phyloP scores from a whole-genome alignment of 2,797 vertebrate genomes.

The Erethizon dorsatum region DNA sequence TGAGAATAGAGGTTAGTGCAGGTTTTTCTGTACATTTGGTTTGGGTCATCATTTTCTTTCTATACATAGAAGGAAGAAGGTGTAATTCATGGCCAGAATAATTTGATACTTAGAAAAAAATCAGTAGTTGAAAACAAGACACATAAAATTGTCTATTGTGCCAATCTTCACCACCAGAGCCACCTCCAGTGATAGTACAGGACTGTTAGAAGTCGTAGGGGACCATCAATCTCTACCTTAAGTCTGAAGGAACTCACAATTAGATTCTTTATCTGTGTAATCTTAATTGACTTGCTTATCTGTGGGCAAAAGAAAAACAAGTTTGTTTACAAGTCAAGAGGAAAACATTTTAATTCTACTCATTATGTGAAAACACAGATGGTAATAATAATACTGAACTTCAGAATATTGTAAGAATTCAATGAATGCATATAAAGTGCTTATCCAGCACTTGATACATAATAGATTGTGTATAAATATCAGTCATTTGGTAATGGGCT shows the following conservation, averaged over 20 bases:
- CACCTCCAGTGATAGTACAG: neutral
- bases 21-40: neutral
- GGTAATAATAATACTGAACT: neutral
- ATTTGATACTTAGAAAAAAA: neutral
- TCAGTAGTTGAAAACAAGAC: constrained; percentile 3
- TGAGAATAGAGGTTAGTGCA: neutral
- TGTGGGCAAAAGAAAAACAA: constrained; percentile 1
- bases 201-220: neutral
- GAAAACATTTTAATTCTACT: neutral
- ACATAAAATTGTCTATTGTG: neutral
- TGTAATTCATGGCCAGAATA: neutral
- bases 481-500: neutral
- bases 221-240: neutral
- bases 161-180: neutral
- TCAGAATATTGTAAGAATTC: neutral
- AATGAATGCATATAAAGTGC: neutral
- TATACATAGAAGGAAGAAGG: neutral
- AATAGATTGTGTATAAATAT: neutral
- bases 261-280: neutral
- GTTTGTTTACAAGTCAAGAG: neutral
- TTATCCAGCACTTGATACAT: neutral
- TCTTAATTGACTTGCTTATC: neutral
- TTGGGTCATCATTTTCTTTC: neutral
- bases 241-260: neutral
- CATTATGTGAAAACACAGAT: neutral